Evolutionary conservation across 2,113 vertebrate species (phyloP).

Genomic region (Phalacrocorax aristotelis): DNA sequence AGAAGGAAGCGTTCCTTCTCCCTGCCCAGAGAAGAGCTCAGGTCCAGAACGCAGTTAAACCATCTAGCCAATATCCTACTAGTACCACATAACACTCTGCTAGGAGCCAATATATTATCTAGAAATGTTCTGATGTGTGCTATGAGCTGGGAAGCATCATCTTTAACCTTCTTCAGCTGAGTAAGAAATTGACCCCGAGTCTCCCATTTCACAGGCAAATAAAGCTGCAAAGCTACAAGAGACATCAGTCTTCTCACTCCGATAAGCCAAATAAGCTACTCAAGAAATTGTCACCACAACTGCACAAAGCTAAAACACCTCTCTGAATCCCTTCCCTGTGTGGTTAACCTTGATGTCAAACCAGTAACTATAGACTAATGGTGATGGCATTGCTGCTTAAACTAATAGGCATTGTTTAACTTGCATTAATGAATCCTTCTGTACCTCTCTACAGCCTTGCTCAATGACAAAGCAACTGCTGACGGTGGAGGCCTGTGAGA

Average conservation of each 20-base stretch:
- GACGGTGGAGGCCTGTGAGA: not conserved
- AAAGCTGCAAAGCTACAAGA: not conserved
- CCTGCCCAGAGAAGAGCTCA: not conserved
- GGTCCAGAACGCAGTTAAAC: not conserved
- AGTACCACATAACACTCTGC: not conserved
- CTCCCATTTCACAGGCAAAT: not conserved
- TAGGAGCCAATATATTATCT: not conserved
- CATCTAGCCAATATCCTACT: not conserved
- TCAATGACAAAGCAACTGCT: slow-evolving; percentile 53
- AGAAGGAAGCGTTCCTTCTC: not conserved
- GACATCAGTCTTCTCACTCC: not conserved
- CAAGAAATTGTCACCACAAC: not conserved
- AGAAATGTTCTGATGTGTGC: not conserved
- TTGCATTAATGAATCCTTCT: not conserved
- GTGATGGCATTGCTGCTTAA: not conserved
- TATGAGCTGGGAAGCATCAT: not conserved
- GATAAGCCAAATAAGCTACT: not conserved
- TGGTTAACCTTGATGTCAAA: not conserved
- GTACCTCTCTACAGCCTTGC: not conserved
- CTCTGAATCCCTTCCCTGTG: not conserved
- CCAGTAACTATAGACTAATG: not conserved
- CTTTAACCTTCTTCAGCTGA: not conserved
- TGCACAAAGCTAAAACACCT: not conserved
- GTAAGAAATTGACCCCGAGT: not conserved
- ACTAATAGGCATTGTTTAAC: not conserved